Percentiles rank a stretch among this genome's conserved stretches.
Conservation (phyloP, 30 jellyfish, hydroid and myxozoan species). For the Pseudorhiza aurosa region DNA sequence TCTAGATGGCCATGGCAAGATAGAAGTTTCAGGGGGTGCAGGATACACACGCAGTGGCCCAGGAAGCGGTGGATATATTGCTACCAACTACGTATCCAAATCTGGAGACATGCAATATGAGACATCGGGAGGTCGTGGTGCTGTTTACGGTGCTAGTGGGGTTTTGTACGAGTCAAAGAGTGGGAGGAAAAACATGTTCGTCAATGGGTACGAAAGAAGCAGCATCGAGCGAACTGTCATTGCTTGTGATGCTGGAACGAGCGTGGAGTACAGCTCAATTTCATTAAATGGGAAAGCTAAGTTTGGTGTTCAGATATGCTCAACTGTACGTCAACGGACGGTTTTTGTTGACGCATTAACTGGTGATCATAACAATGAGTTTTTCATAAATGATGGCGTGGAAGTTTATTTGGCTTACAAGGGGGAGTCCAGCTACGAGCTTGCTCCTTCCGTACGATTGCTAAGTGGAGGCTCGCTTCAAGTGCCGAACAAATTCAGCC, state of each 20-base stretch:
- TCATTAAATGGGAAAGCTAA: slow-evolving; percentile 1
- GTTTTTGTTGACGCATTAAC: slow-evolving; percentile 27
- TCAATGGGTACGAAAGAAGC: slow-evolving; percentile 30
- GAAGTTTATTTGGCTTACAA: slow-evolving; percentile 52
- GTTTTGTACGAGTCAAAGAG: slow-evolving; percentile 3
- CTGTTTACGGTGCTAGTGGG: slow-evolving; percentile 55
- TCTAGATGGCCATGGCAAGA: slow-evolving; percentile 32
- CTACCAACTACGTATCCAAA: slow-evolving; percentile 21
- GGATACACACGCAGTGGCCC: slow-evolving; percentile 71
- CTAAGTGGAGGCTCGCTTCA: slow-evolving; percentile 51
- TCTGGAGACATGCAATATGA: slow-evolving; percentile 19
- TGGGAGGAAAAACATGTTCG: neutral
- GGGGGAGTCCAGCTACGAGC: slow-evolving; percentile 57
- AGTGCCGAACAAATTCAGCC: slow-evolving; percentile 32
- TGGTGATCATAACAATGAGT: slow-evolving; percentile 39
- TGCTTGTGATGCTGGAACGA: slow-evolving; percentile 62
- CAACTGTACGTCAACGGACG: neutral
- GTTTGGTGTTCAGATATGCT: slow-evolving; percentile 40
- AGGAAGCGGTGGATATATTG: slow-evolving; percentile 63
- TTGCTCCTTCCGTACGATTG: slow-evolving; percentile 16
- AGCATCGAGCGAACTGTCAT: slow-evolving; percentile 22
- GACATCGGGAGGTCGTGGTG: slow-evolving; percentile 22
- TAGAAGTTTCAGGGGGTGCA: slow-evolving; percentile 56
- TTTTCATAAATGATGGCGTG: slow-evolving; percentile 15
- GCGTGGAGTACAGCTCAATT: slow-evolving; percentile 30